Evolutionary conservation across 2,113 vertebrate genomes (phyloP).

Genomic region (Ceyx margarethae): DNA sequence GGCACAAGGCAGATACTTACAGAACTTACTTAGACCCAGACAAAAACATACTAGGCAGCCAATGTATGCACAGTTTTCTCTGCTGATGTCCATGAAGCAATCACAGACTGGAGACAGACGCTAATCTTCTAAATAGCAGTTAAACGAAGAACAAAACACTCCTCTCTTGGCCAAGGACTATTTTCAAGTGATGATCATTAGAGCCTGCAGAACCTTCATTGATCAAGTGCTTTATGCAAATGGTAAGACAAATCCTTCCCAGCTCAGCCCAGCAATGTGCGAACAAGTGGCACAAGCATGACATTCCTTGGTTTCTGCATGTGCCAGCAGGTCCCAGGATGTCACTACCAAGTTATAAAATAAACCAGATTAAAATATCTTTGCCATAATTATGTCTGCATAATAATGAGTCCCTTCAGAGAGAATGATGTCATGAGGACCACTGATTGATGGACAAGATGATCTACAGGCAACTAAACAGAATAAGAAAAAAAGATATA

Average conservation of each 20-base stretch:
- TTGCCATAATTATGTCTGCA: background rate
- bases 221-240: constrained; percentile 30
- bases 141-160: background rate
- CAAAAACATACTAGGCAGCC: background rate
- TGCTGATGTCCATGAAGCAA: background rate
- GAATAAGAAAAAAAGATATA: background rate
- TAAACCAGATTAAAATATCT: constrained; percentile 33
- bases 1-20: background rate
- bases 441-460: background rate
- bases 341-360: constrained; percentile 33
- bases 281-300: constrained; percentile 47
- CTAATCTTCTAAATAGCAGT: background rate
- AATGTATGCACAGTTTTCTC: background rate
- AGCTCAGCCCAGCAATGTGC: constrained; percentile 28
- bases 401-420: background rate
- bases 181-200: background rate
- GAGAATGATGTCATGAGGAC: background rate
- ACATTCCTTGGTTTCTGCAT: constrained; percentile 28
- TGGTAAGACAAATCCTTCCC: background rate
- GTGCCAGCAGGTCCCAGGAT: constrained; percentile 20
- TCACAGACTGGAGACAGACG: background rate
- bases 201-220: background rate
- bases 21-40: background rate
- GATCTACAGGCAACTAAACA: background rate
- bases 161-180: background rate